A percentile compares a stretch with the other conserved stretches of the same genome.
Evolutionary conservation across 2,888 invertebrate genomes (phyloP).

Genomic region (Pollenia griseotomentosa): DNA sequence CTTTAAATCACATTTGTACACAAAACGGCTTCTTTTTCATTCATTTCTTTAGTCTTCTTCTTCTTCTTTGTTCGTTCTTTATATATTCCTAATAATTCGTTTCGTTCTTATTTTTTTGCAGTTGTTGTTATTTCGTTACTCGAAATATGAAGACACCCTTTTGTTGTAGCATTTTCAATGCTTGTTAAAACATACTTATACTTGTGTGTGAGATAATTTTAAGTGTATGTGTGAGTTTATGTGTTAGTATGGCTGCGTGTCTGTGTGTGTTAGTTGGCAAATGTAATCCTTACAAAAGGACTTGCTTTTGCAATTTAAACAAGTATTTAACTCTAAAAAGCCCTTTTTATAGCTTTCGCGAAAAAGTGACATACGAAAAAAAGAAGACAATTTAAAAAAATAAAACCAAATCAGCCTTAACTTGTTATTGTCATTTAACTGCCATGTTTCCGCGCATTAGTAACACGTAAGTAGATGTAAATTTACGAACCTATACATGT

Average conservation of each 20-base stretch:
- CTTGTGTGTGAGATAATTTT: background rate
- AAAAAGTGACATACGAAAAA: slow-evolving; percentile 10
- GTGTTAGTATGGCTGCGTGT: background rate
- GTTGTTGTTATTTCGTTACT: slow-evolving; percentile 34
- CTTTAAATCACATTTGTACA: slow-evolving; percentile 72
- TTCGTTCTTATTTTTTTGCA: slow-evolving; percentile 15
- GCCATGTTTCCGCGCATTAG: slow-evolving; percentile 65
- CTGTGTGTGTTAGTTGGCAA: background rate
- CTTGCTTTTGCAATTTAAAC: slow-evolving; percentile 60
- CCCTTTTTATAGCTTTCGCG: slow-evolving; percentile 6
- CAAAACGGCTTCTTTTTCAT: slow-evolving; percentile 58
- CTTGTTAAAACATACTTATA: slow-evolving; percentile 54
- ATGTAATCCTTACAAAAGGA: slow-evolving; percentile 35
- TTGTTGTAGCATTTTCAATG: slow-evolving; percentile 65
- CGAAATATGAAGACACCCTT: slow-evolving; percentile 49
- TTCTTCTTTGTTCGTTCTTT: slow-evolving; percentile 47
- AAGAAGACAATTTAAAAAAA: slow-evolving; percentile 32
- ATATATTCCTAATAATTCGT: background rate
- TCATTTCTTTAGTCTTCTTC: background rate
- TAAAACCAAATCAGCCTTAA: slow-evolving; percentile 62
- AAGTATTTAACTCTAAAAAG: slow-evolving; percentile 55
- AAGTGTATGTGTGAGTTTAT: background rate
- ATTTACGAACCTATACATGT: background rate
- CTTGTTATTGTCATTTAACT: slow-evolving; percentile 65
- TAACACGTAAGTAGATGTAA: slow-evolving; percentile 41